Evolutionary conservation across 2,113 vertebrate genomes (phyloP).

Genomic region (Ceyx margarethae): DNA sequence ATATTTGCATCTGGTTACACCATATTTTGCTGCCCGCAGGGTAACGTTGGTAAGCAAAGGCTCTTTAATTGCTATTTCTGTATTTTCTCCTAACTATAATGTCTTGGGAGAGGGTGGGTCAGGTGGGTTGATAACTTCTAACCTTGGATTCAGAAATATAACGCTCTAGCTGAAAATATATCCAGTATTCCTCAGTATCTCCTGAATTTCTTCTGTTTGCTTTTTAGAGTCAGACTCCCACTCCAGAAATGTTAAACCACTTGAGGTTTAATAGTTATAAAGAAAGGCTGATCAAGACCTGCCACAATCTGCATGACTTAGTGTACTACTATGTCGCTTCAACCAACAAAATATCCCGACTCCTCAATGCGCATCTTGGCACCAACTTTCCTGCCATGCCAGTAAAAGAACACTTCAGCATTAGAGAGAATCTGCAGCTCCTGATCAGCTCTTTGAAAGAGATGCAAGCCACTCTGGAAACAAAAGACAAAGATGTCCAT

Average conservation of each 20-base stretch:
- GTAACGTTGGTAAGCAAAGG: background rate
- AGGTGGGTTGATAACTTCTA: background rate
- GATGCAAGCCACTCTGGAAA: background rate
- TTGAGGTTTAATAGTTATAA: slow-evolving; percentile 2
- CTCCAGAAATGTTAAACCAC: slow-evolving; percentile 29
- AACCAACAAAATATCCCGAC: background rate
- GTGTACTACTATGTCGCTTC: slow-evolving; percentile 34
- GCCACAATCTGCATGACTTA: slow-evolving; percentile 38
- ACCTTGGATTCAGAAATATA: background rate
- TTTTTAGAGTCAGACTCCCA: slow-evolving; percentile 26
- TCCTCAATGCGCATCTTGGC: slow-evolving; percentile 24
- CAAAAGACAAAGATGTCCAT: background rate
- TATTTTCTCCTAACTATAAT: background rate
- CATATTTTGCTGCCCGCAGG: background rate
- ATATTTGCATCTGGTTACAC: background rate
- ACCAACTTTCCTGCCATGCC: slow-evolving; percentile 3
- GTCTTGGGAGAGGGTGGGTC: background rate
- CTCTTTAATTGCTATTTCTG: background rate
- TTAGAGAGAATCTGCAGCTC: slow-evolving; percentile 60
- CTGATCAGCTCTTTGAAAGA: slow-evolving; percentile 55
- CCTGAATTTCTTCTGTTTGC: slow-evolving; percentile 40
- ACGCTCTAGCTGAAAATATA: background rate
- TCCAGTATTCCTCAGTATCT: background rate
- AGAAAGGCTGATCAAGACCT: slow-evolving; percentile 23
- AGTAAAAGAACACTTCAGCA: slow-evolving; percentile 39